Conservation (phyloP, 2,797 vertebrate species). For the Myoxocephalus aenaeus region DNA sequence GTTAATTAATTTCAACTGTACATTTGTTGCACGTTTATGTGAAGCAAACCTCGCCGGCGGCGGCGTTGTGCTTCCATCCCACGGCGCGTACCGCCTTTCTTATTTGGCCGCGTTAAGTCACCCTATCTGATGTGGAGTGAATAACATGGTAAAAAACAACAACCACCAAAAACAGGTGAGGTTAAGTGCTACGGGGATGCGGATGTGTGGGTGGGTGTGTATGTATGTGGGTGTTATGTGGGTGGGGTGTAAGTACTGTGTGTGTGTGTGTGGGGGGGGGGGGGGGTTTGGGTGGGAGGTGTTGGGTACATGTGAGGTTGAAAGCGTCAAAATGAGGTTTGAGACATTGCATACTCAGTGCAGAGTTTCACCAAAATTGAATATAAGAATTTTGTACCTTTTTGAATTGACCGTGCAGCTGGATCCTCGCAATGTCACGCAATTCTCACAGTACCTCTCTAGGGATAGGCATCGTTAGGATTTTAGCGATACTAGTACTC, state of each 20-base stretch:
- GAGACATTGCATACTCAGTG: not conserved
- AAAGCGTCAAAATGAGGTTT: conserved; percentile 40
- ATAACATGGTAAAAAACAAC: conserved; percentile 33
- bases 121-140: conserved; percentile 32
- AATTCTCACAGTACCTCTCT: too few species aligned
- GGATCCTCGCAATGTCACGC: not conserved
- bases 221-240: conserved; percentile 57
- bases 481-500: too few species aligned
- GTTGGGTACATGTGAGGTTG: conserved; percentile 38
- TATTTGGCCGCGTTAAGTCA: conserved; percentile 9
- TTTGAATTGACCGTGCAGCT: not conserved
- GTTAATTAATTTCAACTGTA: not conserved
- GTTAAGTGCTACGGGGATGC: conserved; percentile 11
- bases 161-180: not conserved
- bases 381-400: not conserved
- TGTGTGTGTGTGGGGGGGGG: conserved; percentile 32
- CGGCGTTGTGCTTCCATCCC: not conserved
- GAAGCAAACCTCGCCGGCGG: too few species aligned
- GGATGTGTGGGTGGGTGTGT: conserved; percentile 39
- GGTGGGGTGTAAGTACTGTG: conserved; percentile 56
- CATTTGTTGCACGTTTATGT: not conserved
- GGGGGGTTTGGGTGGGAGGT: conserved; percentile 57
- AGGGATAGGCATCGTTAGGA: too few species aligned
- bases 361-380: conserved; percentile 10
- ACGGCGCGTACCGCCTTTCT: conserved; percentile 33